phyloP scores from a whole-genome alignment of 1,140 invertebrate species.

The Drosophila melanogaster region Release_6_plus_ISO1_MT NT_037436.4:2697001-2697500 shows the following conservation, averaged over 20 bases:
- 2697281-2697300: conserved; percentile 55
- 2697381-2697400: conserved; percentile 66
- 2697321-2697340: conserved; percentile 6
- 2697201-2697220: conserved; percentile 63
- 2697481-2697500: not conserved
- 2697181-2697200: conserved; percentile 75
- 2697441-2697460: not conserved
- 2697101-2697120: conserved; percentile 70
- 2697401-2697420: conserved; percentile 56
- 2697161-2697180: conserved; percentile 61
- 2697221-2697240: conserved; percentile 76
- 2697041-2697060: conserved; percentile 52
- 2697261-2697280: conserved; percentile 5
- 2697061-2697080: conserved; percentile 52
- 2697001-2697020: conserved; percentile 41
- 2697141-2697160: conserved; percentile 6
- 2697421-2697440: conserved; percentile 67
- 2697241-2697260: conserved; percentile 36
- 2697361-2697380: conserved; percentile 27
- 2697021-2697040: conserved; percentile 57
- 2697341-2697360: conserved; percentile 38
- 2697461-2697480: conserved; percentile 2
- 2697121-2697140: conserved; percentile 72
- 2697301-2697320: conserved; percentile 51
- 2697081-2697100: conserved; percentile 54